Evolutionary conservation across 2,888 invertebrate genomes (phyloP).

Genomic region (Rambutsinella grinnellia): DNA sequence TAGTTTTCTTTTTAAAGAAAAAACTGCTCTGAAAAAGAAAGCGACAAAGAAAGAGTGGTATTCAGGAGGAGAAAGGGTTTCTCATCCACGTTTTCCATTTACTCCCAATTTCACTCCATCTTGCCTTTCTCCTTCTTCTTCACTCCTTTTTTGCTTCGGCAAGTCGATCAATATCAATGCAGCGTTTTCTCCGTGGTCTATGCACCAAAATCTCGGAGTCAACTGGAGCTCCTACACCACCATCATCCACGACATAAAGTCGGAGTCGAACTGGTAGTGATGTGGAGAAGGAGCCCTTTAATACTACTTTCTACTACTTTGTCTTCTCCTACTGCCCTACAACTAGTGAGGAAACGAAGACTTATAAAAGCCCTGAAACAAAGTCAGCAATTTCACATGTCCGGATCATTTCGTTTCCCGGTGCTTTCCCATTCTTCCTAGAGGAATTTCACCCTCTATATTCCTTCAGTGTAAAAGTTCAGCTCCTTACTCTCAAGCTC

Average conservation of each 20-base stretch:
- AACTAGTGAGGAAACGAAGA: not conserved
- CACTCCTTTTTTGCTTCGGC: slow-evolving; percentile 39
- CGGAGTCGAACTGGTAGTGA: not conserved
- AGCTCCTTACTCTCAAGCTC: not conserved
- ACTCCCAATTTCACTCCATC: slow-evolving; percentile 6
- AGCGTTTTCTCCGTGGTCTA: slow-evolving; percentile 66
- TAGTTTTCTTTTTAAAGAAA: too few species aligned
- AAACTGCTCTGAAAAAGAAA: slow-evolving; percentile 1
- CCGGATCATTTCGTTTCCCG: not conserved
- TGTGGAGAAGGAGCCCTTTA: not conserved
- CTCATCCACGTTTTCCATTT: slow-evolving; percentile 20
- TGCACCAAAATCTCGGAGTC: slow-evolving; percentile 66
- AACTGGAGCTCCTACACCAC: slow-evolving; percentile 40
- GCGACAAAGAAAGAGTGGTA: slow-evolving; percentile 20
- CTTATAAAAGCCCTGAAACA: not conserved
- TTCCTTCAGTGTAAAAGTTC: not conserved
- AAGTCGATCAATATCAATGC: slow-evolving; percentile 66
- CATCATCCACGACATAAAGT: not conserved
- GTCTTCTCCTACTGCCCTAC: not conserved
- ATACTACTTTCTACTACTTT: not conserved
- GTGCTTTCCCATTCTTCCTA: too few species aligned
- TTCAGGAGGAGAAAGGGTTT: slow-evolving; percentile 48
- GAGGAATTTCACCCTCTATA: not conserved
- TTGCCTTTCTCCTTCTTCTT: not conserved
- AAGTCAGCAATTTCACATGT: not conserved